Base-by-base conservation (phyloP, 2,888 invertebrate species). In the Caenorhabditis doughertyi region DNA sequence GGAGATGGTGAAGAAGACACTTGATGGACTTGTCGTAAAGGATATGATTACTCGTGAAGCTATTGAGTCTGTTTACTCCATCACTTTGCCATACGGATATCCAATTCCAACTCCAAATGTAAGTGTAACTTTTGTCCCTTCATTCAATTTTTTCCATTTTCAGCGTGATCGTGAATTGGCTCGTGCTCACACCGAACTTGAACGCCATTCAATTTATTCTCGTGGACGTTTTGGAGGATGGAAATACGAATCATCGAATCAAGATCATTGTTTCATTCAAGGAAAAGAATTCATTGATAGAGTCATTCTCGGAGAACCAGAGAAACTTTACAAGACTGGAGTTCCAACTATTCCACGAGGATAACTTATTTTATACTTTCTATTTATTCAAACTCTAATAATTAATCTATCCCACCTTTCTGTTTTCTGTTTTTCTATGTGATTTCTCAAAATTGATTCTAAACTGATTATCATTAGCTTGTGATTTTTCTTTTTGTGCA, bases 191-290 rank as follows among this genome's bases (percentile, higher is more conserved):
- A 77, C 81, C 35, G 89, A 87, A 39, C 85, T 91, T 55, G 91
- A 91, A 71, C 84, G 84, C 51, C 72, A 89, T 62, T 56, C 60
- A 18, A 91, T 91, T 71, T 91, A 90, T 81, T 89, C 89, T 13
- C 81, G 91, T 49, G 91, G 91, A 35, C 86, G 91, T 55, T 91
- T 91, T 80, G 91, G 91, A 21, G 91, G 90, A 58, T 90, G 90
- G 90, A 90, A 90, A 67, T 90, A 90, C 76, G 90, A 89, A 81
- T 71, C 85, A 0, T 85, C 86, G 27, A 87, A 87, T 68, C 87
- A 87, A 67, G 91, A 91, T n/a, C 91, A 92, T 84, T 92, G 92
- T 79, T 89, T 93, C 79, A 91, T 90, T 55, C 92, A 91, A 77
- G 90, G 85, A 51, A 90, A 89, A 71, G 91, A 91, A 67, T 84